These are phyloP conservation scores for Chelonia mydas DNA, from an alignment of 2,797 vertebrate genomes.

Conservation along the genomic window DNA sequence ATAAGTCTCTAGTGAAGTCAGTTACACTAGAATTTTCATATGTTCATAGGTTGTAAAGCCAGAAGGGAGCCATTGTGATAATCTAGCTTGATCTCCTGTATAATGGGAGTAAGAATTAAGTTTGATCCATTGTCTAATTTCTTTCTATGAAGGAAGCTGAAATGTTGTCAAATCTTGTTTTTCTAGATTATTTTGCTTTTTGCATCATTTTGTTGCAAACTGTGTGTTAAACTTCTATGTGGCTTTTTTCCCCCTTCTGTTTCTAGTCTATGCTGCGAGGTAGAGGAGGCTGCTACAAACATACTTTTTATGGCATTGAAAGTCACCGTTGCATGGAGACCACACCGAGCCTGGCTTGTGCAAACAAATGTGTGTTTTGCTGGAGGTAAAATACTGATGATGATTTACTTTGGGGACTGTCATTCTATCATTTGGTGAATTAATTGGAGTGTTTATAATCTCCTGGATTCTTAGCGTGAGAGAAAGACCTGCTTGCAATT, in stretches of 20 bases:
- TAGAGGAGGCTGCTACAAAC: constrained; percentile 96
- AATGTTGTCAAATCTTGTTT: no score
- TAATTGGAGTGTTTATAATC: neutral
- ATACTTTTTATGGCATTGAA: constrained; percentile 96
- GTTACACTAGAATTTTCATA: neutral
- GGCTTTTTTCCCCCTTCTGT: neutral
- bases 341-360: constrained; percentile 94
- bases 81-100: neutral
- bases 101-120: neutral
- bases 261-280: constrained; percentile 93
- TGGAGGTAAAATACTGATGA: constrained; percentile 86
- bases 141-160: neutral
- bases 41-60: neutral
- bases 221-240: neutral
- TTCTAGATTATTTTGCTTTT: neutral
- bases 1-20: neutral
- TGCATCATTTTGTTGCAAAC: neutral
- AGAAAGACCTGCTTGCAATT: neutral
- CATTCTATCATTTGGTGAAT: neutral
- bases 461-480: neutral
- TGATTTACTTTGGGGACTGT: neutral
- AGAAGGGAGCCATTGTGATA: neutral
- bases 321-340: constrained; percentile 98
- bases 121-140: neutral
- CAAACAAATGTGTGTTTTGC: constrained; percentile 98